phyloP scores from a whole-genome alignment of 1,140 invertebrate genomes.

The Drosophila ercepeae region DNA sequence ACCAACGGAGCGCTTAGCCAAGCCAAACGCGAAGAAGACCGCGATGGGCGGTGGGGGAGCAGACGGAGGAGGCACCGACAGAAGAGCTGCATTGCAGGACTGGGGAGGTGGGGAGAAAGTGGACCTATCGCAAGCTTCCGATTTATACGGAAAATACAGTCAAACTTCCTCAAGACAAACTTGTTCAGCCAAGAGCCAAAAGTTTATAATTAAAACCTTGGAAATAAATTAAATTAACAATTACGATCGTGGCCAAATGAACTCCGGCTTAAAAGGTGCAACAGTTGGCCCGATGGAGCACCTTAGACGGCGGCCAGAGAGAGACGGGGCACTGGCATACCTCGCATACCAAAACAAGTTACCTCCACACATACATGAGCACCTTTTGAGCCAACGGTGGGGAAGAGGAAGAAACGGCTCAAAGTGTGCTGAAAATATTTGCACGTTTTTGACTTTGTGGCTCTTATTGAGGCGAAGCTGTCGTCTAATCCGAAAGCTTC shows the following conservation, averaged over 20 bases:
- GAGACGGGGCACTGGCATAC: constrained; percentile 39
- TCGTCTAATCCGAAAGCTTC: constrained; percentile 46
- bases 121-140: background rate
- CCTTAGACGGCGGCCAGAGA: constrained; percentile 2
- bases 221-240: background rate
- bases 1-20: constrained; percentile 75
- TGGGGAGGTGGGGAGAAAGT: too few species aligned
- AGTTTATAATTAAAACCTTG: too few species aligned
- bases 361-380: constrained; percentile 4
- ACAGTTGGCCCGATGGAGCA: background rate
- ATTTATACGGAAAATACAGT: background rate
- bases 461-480: constrained; percentile 17
- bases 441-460: constrained; percentile 63
- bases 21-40: constrained; percentile 59
- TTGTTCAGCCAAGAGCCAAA: too few species aligned
- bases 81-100: too few species aligned
- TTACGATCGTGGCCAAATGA: background rate
- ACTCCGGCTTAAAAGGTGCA: constrained; percentile 16
- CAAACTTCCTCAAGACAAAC: background rate
- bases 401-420: constrained; percentile 32
- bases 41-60: too few species aligned
- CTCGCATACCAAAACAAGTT: constrained; percentile 63
- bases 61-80: too few species aligned
- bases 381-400: too few species aligned
- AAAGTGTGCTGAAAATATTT: constrained; percentile 70